Conservation (phyloP, 2,888 invertebrate genomes). For the Thereva nobilitata region DNA sequence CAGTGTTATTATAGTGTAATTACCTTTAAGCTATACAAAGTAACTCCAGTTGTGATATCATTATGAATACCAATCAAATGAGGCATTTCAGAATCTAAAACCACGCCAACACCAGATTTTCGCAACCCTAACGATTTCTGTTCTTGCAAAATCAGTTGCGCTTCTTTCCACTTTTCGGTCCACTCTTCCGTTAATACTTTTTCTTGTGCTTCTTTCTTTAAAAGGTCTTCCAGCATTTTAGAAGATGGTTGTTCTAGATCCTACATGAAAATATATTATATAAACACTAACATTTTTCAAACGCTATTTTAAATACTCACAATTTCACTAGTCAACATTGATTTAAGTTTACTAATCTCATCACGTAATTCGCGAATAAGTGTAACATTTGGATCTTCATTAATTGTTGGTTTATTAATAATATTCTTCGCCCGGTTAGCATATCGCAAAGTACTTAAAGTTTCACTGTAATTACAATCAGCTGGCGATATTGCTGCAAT, state of each 20-base stretch:
- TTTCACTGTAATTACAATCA: slow-evolving; percentile 87
- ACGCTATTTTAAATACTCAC: slow-evolving; percentile 55
- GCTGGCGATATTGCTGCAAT: slow-evolving; percentile 82
- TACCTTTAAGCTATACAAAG: slow-evolving; percentile 85
- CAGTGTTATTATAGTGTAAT: slow-evolving; percentile 16
- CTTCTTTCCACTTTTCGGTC: slow-evolving; percentile 92
- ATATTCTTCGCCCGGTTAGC: slow-evolving; percentile 90
- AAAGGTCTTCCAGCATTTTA: slow-evolving; percentile 78
- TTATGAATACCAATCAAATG: slow-evolving; percentile 92
- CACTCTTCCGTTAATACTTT: slow-evolving; percentile 88
- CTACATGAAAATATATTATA: slow-evolving; percentile 47
- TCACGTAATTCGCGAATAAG: slow-evolving; percentile 81
- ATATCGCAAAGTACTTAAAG: slow-evolving; percentile 81
- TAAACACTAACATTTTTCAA: neutral
- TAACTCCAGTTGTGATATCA: slow-evolving; percentile 88
- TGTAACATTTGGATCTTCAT: slow-evolving; percentile 88
- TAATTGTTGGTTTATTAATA: slow-evolving; percentile 87
- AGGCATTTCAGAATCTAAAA: slow-evolving; percentile 87
- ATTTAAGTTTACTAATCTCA: slow-evolving; percentile 80
- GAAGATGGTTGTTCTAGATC: slow-evolving; percentile 65
- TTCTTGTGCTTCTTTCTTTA: slow-evolving; percentile 89
- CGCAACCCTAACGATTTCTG: slow-evolving; percentile 84
- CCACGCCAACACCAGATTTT: slow-evolving; percentile 86
- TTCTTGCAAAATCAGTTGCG: slow-evolving; percentile 85
- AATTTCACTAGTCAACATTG: slow-evolving; percentile 71